These are phyloP conservation scores for Crematogaster levior DNA, from an alignment of 2,888 invertebrate genomes.

Conservation along the genomic window DNA sequence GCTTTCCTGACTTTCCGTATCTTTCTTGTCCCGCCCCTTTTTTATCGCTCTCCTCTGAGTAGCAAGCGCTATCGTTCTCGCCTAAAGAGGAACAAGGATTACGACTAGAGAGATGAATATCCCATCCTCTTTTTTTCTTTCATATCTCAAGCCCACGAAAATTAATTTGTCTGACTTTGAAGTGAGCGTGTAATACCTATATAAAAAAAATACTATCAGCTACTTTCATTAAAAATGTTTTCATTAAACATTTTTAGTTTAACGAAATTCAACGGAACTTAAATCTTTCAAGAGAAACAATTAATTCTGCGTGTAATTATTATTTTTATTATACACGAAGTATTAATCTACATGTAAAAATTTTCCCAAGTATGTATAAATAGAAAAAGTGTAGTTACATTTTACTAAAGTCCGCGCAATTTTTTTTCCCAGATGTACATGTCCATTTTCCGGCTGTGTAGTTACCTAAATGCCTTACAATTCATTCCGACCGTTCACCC, in stretches of 20 bases:
- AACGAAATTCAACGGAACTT: neutral
- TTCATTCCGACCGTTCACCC: conserved; percentile 35
- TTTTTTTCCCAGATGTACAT: neutral
- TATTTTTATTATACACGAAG: neutral
- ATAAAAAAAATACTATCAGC: neutral
- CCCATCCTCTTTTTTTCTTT: conserved; percentile 35
- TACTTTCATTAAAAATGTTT: too few relatives aligned
- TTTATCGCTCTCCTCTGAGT: conserved; percentile 24
- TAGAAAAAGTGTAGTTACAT: neutral
- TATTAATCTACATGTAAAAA: conserved; percentile 14
- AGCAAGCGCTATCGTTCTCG: conserved; percentile 49
- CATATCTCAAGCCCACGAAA: neutral
- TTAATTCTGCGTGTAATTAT: neutral
- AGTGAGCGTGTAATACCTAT: too few relatives aligned
- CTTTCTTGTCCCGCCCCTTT: conserved; percentile 56
- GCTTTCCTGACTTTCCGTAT: conserved; percentile 45
- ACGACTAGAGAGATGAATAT: conserved; percentile 41
- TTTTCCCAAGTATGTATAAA: neutral
- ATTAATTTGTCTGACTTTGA: conserved; percentile 17
- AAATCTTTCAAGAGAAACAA: neutral
- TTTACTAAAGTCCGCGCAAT: neutral
- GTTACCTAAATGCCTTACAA: conserved; percentile 44
- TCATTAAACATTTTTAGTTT: neutral
- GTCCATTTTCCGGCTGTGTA: conserved; percentile 18
- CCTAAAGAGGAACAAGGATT: conserved; percentile 15